phyloP scores from a whole-genome alignment of 2,797 vertebrate genomes.

The Neosilurus mollespiculum region DNA sequence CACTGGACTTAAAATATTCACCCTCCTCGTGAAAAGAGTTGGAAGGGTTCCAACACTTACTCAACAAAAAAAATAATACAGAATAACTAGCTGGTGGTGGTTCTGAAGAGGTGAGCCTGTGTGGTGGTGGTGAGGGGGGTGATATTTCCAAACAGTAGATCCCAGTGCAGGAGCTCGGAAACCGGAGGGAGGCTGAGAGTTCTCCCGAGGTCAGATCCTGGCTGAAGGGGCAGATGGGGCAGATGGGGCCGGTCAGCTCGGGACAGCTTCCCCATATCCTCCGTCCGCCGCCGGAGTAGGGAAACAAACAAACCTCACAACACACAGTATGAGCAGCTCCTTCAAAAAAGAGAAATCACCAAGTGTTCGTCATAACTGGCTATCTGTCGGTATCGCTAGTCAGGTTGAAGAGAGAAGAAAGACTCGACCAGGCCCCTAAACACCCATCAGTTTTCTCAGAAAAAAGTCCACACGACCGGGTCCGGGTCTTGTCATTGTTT shows the following conservation, averaged over 20 bases:
- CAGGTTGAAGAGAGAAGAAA: slow-evolving; percentile 23
- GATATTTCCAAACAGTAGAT: slow-evolving; percentile 33
- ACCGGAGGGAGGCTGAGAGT: slow-evolving; percentile 42
- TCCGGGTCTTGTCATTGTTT: slow-evolving; percentile 29
- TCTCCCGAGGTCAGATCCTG: slow-evolving; percentile 58
- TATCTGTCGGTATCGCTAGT: slow-evolving; percentile 4
- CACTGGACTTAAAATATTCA: background rate
- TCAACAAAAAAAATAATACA: too few relatives aligned
- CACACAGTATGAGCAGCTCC: slow-evolving; percentile 1
- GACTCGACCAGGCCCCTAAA: slow-evolving; percentile 60
- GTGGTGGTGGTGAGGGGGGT: background rate
- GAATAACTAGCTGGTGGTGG: slow-evolving; percentile 19
- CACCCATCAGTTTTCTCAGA: slow-evolving; percentile 37
- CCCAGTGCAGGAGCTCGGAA: slow-evolving; percentile 39
- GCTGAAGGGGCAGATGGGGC: slow-evolving; percentile 57
- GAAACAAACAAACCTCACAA: background rate
- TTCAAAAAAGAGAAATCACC: slow-evolving; percentile 24
- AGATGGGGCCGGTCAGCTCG: slow-evolving; percentile 61
- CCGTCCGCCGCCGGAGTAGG: slow-evolving; percentile 42
- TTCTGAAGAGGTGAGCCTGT: slow-evolving; percentile 7
- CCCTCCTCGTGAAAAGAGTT: background rate
- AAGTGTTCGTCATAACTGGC: slow-evolving; percentile 38
- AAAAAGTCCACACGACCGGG: slow-evolving; percentile 48
- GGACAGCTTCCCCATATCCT: slow-evolving; percentile 67
- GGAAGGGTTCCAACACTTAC: background rate